phyloP scores from a whole-genome alignment of 1,140 invertebrate genomes.

The Vanessa atalanta region DNA sequence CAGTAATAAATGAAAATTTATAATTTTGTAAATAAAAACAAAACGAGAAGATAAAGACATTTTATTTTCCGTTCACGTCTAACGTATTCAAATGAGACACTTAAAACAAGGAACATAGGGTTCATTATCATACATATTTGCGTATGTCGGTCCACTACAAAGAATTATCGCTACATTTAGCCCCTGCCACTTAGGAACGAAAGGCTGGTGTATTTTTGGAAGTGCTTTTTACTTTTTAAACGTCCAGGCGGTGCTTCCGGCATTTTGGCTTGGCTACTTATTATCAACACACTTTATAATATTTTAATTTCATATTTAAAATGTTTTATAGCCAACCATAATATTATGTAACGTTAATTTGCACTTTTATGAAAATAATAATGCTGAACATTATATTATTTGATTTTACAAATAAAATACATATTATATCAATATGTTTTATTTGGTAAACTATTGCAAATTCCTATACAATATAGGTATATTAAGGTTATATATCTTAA shows the following conservation, averaged over 20 bases:
- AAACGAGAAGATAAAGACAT: background rate
- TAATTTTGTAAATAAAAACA: slow-evolving; percentile 5
- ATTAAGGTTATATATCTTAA: no score
- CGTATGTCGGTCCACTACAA: slow-evolving; percentile 28
- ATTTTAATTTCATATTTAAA: background rate
- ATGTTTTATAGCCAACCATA: background rate
- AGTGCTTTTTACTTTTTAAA: slow-evolving; percentile 38
- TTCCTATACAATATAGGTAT: no score
- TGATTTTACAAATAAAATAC: no score
- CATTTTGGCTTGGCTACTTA: slow-evolving; percentile 24
- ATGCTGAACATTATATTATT: no score
- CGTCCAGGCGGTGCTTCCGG: slow-evolving; percentile 24
- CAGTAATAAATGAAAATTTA: background rate
- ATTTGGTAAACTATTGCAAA: no score
- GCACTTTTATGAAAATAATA: no score
- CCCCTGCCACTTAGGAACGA: slow-evolving; percentile 31
- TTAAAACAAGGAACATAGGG: slow-evolving; percentile 3
- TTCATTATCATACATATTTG: slow-evolving; percentile 25
- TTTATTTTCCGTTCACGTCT: background rate
- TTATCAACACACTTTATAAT: slow-evolving; percentile 25
- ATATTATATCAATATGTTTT: no score
- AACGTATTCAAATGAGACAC: slow-evolving; percentile 21
- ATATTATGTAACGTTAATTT: no score
- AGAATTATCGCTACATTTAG: slow-evolving; percentile 37
- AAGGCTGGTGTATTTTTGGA: slow-evolving; percentile 34